Conservation (phyloP, 2,888 invertebrate genomes). For the Drosophila bunnanda region DNA sequence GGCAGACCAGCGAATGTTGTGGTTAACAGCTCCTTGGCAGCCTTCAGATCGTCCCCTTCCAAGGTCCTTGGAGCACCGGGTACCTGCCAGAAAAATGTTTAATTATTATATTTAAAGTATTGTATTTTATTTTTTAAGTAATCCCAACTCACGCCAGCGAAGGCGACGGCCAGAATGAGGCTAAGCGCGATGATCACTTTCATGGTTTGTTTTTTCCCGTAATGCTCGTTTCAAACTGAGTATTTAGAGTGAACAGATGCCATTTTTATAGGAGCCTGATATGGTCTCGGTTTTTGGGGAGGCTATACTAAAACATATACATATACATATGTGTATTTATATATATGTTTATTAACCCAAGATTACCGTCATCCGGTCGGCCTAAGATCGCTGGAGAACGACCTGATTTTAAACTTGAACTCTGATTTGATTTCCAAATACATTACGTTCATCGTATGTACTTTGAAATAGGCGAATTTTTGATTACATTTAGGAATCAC, state of each 20-base stretch:
- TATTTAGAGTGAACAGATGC: background rate
- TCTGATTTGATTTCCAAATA: conserved; percentile 3
- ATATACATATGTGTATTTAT: background rate
- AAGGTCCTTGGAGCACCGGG: background rate
- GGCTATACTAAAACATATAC: too few relatives aligned
- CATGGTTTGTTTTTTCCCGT: background rate
- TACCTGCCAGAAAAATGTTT: background rate
- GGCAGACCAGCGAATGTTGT: background rate
- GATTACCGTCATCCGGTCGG: conserved; percentile 4
- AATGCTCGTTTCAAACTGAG: conserved; percentile 4
- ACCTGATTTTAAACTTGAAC: background rate
- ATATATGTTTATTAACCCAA: background rate
- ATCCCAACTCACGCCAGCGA: conserved; percentile 1
- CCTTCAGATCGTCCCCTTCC: background rate
- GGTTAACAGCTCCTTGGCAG: background rate
- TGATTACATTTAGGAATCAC: background rate
- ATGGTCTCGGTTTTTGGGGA: background rate
- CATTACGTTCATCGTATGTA: background rate
- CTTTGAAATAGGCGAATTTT: background rate
- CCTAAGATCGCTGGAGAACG: background rate
- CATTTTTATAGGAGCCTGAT: conserved; percentile 8
- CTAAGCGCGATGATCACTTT: conserved; percentile 1
- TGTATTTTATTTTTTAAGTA: too few relatives aligned
- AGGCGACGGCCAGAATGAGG: background rate
- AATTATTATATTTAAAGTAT: too few relatives aligned